Evolutionary conservation across 2,113 vertebrate species (phyloP), one percentile per base, ranked within the genome.

Genomic region (Gymnorhina tibicen): DNA sequence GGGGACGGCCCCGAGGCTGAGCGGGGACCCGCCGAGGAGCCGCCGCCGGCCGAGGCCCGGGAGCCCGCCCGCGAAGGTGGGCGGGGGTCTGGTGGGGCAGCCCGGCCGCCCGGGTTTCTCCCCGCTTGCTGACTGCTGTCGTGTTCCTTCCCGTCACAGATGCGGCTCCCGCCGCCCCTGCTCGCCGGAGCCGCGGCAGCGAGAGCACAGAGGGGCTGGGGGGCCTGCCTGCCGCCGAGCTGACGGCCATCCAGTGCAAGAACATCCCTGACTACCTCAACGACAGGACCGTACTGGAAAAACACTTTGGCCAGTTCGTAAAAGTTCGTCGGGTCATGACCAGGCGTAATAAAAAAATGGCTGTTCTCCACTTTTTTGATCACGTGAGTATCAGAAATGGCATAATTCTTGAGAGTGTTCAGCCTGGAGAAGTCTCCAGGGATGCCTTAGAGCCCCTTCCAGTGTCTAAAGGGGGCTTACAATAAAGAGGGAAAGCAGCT

Each of bases 341-440:
- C 50, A 97, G 97, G 16, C 98, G 98, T 15, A 96, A 72, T 28
- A 99, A 98, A 83, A 98, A 98, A 66, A 91, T 97, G 64, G 99
- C 98, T 0, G 86, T 98, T 27, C 94, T 99, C 10, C 97, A 99
- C 91, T 99, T 99, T 32, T 95, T 97, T 28, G 98, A 99, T 93
- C 98, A 99, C 1, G 99, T 99, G 91, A 99, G 99, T 98, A 27
- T 24, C 0, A 8, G 19, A 42, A 75, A 21, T 2, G 16, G 44
- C 2, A 1, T 4, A 8, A 17, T 16, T 16, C 12, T 41, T 56
- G 26, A 22, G 33, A 50, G 19, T 42, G 6, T 70, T 70, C 18
- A 63, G 30, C 12, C 13, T 56, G 22, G n/a, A n/a, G n/a, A 64
- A 41, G 17, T 55, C 14, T 77, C 15, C 12, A 33, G 12, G 15